These are phyloP conservation scores for Chrysogorgia sp. DNA, from an alignment of 92 coral and sea anemone species.

Conservation along the genomic window DNA sequence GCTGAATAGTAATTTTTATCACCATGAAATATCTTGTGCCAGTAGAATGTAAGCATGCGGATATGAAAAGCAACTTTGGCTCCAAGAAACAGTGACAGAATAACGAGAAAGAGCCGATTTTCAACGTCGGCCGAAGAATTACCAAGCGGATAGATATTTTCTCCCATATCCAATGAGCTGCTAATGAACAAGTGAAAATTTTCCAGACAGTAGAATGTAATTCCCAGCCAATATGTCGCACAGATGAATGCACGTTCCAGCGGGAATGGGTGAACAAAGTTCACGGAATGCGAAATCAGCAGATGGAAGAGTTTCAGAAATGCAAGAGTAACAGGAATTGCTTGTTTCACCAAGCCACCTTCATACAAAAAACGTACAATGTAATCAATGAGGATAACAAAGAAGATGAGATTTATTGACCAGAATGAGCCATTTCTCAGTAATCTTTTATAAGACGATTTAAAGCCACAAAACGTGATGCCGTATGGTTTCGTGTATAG, in stretches of 20 bases:
- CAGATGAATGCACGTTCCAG: background rate
- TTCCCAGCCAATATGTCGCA: constrained; percentile 5
- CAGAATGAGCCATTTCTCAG: constrained; percentile 3
- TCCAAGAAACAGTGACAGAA: constrained; percentile 4
- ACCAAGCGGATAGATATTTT: constrained; percentile 24
- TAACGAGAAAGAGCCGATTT: constrained; percentile 8
- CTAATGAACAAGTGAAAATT: constrained; percentile 6
- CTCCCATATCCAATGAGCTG: constrained; percentile 11
- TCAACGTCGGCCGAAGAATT: background rate
- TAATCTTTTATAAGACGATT: constrained; percentile 6
- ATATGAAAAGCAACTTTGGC: constrained; percentile 9
- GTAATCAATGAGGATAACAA: background rate
- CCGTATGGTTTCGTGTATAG: background rate
- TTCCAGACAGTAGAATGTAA: constrained; percentile 15
- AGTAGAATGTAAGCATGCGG: constrained; percentile 1
- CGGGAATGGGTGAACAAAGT: constrained; percentile 7
- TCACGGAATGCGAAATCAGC: background rate
- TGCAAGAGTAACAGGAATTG: background rate
- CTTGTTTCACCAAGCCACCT: background rate
- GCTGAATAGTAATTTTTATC: no score
- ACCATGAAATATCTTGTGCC: constrained; percentile 18
- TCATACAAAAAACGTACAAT: constrained; percentile 7
- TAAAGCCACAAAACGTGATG: constrained; percentile 9
- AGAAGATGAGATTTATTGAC: background rate
- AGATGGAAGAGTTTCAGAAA: background rate